Percentiles rank a stretch among this genome's conserved stretches.
These are phyloP conservation scores for Danio kyathit DNA, from an alignment of 2,797 vertebrate species.

Conservation along the genomic window DNA sequence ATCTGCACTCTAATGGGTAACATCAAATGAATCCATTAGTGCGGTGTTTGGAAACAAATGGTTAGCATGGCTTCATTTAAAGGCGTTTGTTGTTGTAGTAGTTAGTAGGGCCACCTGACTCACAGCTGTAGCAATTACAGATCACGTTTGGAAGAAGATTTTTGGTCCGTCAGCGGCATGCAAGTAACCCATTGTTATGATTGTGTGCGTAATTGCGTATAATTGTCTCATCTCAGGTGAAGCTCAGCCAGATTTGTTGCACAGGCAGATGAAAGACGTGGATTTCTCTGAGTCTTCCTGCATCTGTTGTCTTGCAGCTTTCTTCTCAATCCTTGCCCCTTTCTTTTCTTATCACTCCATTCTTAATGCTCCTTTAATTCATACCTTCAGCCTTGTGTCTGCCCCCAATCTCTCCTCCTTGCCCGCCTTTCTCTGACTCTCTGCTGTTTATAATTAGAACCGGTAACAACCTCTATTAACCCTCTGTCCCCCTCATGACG, in stretches of 20 bases:
- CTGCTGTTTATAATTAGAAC: slow-evolving; percentile 65
- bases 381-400: slow-evolving; percentile 13
- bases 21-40: background rate
- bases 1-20: background rate
- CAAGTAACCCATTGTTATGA: slow-evolving; percentile 11
- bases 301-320: slow-evolving; percentile 15
- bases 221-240: slow-evolving; percentile 18
- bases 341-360: slow-evolving; percentile 7
- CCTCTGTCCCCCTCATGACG: slow-evolving; percentile 60
- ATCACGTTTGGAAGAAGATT: slow-evolving; percentile 3
- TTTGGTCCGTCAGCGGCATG: slow-evolving; percentile 5
- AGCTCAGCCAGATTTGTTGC: background rate
- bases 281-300: background rate
- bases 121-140: slow-evolving; percentile 22
- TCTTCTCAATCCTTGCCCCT: background rate
- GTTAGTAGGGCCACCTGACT: background rate
- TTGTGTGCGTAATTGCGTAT: slow-evolving; percentile 11
- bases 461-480: slow-evolving; percentile 68
- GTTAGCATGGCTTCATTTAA: background rate
- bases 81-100: slow-evolving; percentile 2
- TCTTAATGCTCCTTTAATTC: slow-evolving; percentile 9
- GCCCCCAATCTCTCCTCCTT: slow-evolving; percentile 18
- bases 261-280: slow-evolving; percentile 2
- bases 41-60: background rate
- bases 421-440: slow-evolving; percentile 38